Base-by-base conservation (phyloP, 2,113 vertebrate species). In the Henicopernis longicauda region DNA sequence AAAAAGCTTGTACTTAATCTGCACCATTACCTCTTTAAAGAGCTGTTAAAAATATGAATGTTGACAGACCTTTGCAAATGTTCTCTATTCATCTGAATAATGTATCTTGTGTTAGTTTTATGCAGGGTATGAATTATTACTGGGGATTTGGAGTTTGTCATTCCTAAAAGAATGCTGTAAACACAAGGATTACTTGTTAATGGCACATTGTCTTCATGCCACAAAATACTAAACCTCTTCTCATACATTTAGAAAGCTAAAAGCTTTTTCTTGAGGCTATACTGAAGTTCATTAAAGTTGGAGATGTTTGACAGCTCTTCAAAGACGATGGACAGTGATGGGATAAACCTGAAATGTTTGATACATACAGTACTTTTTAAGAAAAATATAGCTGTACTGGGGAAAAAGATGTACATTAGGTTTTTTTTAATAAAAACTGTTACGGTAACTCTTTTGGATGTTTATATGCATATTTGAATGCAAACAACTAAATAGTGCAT, bases 371-470 rank as follows among this genome's bases (percentile, higher is more conserved):
- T 97, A 96, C 97, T 98, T 98, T 97, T 98, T 98, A 95, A 97
- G 94, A 91, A 95, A 69, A 91, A 82, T 47, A 89, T 45, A 95
- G 59, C 90, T 85, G 91, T 38, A 66, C 92, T 97, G 93, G 93
- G 96, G 96, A 90, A 95, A 94, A 93, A 86, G 84, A 81, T 93
- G 93, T 97, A 98, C 97, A 95, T 93, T 97, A 95, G 72, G 27
- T n/a, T 86, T 97, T 98, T 98, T 98, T 91, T 79, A 96, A 97
- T 98, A 98, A 98, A 98, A 97, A 91, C 54, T 88, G 80, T 95
- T 98, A 97, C 2, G 65, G 77, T 97, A 97, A 97, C 78, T 92
- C 89, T 96, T 91, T 71, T 92, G 90, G 94, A 85, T 97, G 97
- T 76, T 95, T 95, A 88, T 93, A 59, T 94, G 87, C 69, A 59